A percentile compares a stretch with the other conserved stretches of the same genome.
These are phyloP conservation scores for Helicoverpa assulta DNA, from an alignment of 2,888 invertebrate genomes.

Conservation along the genomic window DNA sequence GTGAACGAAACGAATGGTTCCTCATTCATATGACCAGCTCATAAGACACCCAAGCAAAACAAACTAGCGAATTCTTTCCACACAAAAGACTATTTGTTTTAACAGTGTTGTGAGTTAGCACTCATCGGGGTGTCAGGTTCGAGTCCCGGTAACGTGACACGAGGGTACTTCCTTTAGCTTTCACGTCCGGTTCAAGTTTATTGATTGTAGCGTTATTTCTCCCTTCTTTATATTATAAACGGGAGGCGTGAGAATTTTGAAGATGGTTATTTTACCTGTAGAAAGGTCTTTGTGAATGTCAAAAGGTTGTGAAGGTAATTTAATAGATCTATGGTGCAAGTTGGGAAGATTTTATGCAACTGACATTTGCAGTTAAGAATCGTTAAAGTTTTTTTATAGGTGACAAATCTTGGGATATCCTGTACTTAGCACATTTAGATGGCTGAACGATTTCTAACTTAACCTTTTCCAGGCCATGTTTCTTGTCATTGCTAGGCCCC, in stretches of 20 bases:
- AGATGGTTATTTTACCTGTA: neutral
- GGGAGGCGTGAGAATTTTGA: constrained; percentile 12
- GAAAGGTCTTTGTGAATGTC: constrained; percentile 9
- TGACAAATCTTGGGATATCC: too few relatives aligned
- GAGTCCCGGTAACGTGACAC: constrained; percentile 58
- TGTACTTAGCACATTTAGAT: too few relatives aligned
- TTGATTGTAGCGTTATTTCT: constrained; percentile 29
- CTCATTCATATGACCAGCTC: too few relatives aligned
- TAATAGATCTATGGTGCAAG: too few relatives aligned
- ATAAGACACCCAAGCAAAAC: neutral
- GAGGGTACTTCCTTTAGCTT: constrained; percentile 53
- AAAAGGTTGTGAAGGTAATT: neutral
- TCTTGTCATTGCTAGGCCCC: too few relatives aligned
- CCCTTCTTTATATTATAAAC: constrained; percentile 7
- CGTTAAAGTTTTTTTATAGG: too few relatives aligned
- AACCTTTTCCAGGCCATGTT: too few relatives aligned
- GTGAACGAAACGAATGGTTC: too few relatives aligned
- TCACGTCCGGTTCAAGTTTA: constrained; percentile 54
- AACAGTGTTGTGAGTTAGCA: constrained; percentile 44
- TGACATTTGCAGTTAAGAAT: too few relatives aligned
- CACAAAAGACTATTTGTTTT: constrained; percentile 11
- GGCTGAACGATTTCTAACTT: too few relatives aligned
- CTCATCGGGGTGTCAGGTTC: constrained; percentile 58
- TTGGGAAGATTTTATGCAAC: too few relatives aligned
- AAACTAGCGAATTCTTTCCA: neutral